Base-by-base conservation (phyloP, 2,797 vertebrate species). In the Epinephelus awoara region DNA sequence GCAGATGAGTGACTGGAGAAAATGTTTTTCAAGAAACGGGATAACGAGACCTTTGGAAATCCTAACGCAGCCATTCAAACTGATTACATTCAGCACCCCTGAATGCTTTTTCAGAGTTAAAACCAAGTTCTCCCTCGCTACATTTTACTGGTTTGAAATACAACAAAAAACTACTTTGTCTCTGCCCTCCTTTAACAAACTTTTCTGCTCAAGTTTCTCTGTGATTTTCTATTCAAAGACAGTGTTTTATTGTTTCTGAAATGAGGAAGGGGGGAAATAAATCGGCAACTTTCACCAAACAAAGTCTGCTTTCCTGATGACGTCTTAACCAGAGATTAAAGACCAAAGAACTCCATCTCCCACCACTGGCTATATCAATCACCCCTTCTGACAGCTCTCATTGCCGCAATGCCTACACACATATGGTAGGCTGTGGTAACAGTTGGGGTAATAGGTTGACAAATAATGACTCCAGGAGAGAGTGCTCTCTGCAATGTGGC, bases 381-480 rank as follows among this genome's bases (percentile, higher is more conserved):
- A 90, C 67, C 75, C 14, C 8, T 61, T 67, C 54, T 87, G 85
- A 88, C 86, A 90, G 80, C 75, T 82, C 82, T 83, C 72, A 66
- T 56, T 83, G 76, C 81, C 38, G 25, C 78, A 77, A 42, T 67
- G 78, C 75, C 63, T 80, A 63, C 82, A 85, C 80, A 90, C 87
- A 88, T 67, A 79, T 86, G 75, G 75, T 75, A 54, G 72, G 72
- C 63, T 89, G 89, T 88, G 82, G 89, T 87, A 88, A 87, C 74
- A 79, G 70, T 85, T 80, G 70, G 62, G 62, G 72, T 80, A 91
- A 86, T 85, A 88, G 84, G 86, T 85, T 85, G 85, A 89, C 80
- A 89, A 91, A 87, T 86, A 88, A 85, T 54, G 73, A 84, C 82
- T 86, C 57, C 57, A 76, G 76, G 81, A 88, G 76, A 73, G 82